Base-by-base conservation (phyloP, 2,888 invertebrate species). In the Busseola fusca region DNA sequence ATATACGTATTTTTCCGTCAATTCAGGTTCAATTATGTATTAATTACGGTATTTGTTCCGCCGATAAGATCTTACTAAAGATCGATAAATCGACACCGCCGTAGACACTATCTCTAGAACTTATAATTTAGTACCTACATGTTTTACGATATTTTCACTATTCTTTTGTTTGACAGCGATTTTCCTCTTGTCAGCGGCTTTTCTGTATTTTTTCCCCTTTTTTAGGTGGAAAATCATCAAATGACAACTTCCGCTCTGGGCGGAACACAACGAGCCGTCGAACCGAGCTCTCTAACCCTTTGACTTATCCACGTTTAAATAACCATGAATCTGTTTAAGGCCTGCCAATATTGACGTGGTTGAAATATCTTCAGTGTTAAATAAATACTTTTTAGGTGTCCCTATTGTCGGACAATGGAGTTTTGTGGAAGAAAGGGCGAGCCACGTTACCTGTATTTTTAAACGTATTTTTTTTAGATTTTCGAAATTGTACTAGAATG, bases 271-370 rank as follows among this genome's bases (percentile, higher is more conserved):
- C n/a, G n/a, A n/a, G n/a, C n/a, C n/a, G n/a, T n/a, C n/a, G n/a
- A n/a, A n/a, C n/a, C n/a, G 62, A 54, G 37, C 66, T 63, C 67
- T 52, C 48, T 45, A 67, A 73, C 80, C 69, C 56, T 67, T 64
- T 67, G 69, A 81, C 64, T 71, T 64, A 65, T 71, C 42, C 48
- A 45, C 57, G 57, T 57, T 76, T 76, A 66, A 68, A 70, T 62
- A 56, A 42, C 69, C 45, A 62, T 69, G 50, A 69, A 67, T 69
- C 18, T 67, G n/a, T 54, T 74, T 67, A 66, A 45, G 57, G 34
- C 27, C 25, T 64, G 42, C 14, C 57, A 66, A 67, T 66, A 65
- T 64, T 69, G 48, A 9, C 50, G 18, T 21, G 45, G 48, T 42
- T 57, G 25, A 27, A 63, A 63, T 69, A 25, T 64, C 66, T 70